These are phyloP conservation scores for Nipponia nippon DNA, from an alignment of 2,113 vertebrate genomes.

Conservation along the genomic window DNA sequence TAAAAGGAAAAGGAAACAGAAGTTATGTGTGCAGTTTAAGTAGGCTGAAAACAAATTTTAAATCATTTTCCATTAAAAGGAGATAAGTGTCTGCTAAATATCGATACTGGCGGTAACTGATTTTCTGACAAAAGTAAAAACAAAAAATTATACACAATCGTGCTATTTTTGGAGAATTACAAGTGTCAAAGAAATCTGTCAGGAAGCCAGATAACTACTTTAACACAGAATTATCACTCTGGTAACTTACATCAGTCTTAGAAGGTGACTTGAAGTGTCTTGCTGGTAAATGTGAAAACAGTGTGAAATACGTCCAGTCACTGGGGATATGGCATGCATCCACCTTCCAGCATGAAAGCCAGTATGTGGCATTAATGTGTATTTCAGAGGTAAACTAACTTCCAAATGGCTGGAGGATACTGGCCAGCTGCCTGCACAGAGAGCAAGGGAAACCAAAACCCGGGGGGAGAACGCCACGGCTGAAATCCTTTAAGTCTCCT, in stretches of 20 bases:
- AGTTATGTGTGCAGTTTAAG: background rate
- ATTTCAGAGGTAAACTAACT: constrained; percentile 28
- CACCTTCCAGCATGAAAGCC: background rate
- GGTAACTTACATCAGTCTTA: background rate
- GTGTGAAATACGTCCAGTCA: background rate
- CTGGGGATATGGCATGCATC: background rate
- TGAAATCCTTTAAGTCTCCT: constrained; percentile 5
- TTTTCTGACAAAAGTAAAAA: background rate
- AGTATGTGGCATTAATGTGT: background rate
- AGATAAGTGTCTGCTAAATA: background rate
- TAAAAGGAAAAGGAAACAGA: background rate
- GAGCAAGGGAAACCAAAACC: background rate
- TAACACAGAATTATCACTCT: background rate
- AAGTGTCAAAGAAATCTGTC: background rate
- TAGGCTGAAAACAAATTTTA: background rate
- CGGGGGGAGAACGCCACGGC: background rate
- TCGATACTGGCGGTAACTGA: background rate
- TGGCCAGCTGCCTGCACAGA: background rate
- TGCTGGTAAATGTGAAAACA: background rate
- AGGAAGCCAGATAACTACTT: background rate
- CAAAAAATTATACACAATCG: background rate
- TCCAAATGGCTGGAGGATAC: background rate
- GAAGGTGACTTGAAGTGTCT: background rate
- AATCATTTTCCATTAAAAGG: background rate
- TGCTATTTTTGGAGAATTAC: background rate